phyloP scores from a whole-genome alignment of 1,140 invertebrate genomes.

The Drosophila miranda region DNA sequence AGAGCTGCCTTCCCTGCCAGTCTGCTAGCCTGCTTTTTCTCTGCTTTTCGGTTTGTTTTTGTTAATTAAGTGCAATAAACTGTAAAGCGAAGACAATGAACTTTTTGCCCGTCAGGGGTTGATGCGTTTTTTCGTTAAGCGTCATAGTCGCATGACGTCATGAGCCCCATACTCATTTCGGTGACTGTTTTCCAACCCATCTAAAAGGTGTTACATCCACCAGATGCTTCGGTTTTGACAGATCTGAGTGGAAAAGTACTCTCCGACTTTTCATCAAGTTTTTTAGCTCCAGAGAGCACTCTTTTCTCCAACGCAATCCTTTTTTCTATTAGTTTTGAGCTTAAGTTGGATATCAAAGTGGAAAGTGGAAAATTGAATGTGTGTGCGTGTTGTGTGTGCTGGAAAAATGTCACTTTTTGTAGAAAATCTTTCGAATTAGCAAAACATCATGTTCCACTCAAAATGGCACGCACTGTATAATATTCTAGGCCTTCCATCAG shows the following conservation, averaged over 20 bases:
- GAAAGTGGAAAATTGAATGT: background rate
- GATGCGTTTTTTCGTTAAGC: conserved; percentile 38
- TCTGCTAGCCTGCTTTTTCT: background rate
- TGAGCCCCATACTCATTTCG: conserved; percentile 1
- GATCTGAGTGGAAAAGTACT: no score
- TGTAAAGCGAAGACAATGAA: conserved; percentile 60
- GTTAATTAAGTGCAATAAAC: conserved; percentile 75
- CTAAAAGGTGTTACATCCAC: background rate
- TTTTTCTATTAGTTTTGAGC: no score
- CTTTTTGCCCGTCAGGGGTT: conserved; percentile 56
- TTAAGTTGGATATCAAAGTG: no score
- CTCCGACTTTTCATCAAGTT: no score
- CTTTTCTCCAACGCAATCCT: no score
- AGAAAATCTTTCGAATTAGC: conserved; percentile 71
- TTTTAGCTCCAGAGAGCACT: no score
- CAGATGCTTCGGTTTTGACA: background rate
- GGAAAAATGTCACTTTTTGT: background rate
- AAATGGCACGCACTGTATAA: conserved; percentile 75
- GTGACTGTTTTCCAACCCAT: background rate
- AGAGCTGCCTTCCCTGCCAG: conserved; percentile 2
- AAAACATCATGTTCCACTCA: conserved; percentile 76
- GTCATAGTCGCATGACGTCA: conserved; percentile 32
- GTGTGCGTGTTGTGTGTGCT: no score
- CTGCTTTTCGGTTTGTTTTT: conserved; percentile 18
- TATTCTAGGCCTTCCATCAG: conserved; percentile 40